A percentile compares a stretch with the other conserved stretches of the same genome.
Evolutionary conservation across 2,888 invertebrate genomes (phyloP).

Genomic region (Cheilosia soror): DNA sequence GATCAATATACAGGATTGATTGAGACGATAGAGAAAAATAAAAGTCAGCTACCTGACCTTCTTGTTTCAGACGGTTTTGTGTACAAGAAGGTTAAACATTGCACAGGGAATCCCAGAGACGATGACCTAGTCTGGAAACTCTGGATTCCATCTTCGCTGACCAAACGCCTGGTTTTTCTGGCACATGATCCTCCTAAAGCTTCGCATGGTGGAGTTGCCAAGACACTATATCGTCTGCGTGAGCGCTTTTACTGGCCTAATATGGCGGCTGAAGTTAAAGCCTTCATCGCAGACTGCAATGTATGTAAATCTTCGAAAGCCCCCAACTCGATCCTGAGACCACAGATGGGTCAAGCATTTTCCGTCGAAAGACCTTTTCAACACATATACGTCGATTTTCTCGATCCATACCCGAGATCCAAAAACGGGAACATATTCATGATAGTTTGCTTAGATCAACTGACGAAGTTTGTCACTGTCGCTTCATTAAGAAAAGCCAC

Average conservation of each 20-base stretch:
- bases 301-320: neutral
- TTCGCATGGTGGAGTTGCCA: neutral
- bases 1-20: neutral
- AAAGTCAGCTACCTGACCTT: neutral
- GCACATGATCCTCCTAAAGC: neutral
- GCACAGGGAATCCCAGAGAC: too few relatives aligned
- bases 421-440: neutral
- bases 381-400: neutral
- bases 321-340: neutral
- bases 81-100: too few relatives aligned
- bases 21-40: neutral
- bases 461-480: neutral
- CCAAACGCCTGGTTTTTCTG: too few relatives aligned
- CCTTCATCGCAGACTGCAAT: neutral
- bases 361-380: neutral
- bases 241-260: conserved; percentile 14
- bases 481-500: neutral
- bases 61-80: too few relatives aligned
- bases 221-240: neutral
- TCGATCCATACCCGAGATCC: neutral
- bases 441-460: neutral
- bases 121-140: too few relatives aligned
- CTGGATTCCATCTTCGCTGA: too few relatives aligned
- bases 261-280: neutral
- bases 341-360: neutral